A percentile compares a stretch with the other conserved stretches of the same genome.
phyloP scores from a whole-genome alignment of 1,140 invertebrate species.

The Drosophila bifasciata region DNA sequence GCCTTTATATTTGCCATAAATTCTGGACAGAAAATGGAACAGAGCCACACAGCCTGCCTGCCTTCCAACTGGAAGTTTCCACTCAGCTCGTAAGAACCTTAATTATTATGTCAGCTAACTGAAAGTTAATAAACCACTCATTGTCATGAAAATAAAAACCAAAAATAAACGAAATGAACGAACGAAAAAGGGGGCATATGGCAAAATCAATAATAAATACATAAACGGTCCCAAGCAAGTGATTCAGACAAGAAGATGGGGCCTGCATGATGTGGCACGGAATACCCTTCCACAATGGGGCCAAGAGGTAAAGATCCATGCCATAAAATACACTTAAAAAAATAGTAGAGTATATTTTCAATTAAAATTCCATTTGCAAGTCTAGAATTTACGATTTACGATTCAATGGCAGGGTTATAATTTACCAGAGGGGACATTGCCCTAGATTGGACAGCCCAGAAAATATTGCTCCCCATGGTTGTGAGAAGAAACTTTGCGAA shows the following conservation, averaged over 20 bases:
- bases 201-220: conserved; percentile 54
- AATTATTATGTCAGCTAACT: conserved; percentile 55
- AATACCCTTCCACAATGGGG: conserved; percentile 2
- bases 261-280: conserved; percentile 1
- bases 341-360: no score
- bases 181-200: conserved; percentile 39
- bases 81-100: conserved; percentile 34
- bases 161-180: conserved; percentile 40
- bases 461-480: no score
- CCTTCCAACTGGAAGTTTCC: conserved; percentile 15
- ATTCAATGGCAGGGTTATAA: no score
- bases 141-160: conserved; percentile 51
- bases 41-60: not conserved
- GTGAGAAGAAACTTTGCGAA: no score
- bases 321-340: no score
- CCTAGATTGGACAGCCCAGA: no score
- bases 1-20: conserved; percentile 27
- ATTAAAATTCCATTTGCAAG: no score
- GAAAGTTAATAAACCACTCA: conserved; percentile 54
- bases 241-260: conserved; percentile 7
- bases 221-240: conserved; percentile 32
- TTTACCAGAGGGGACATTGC: no score
- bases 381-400: no score
- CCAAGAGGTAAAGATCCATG: no score
- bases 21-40: conserved; percentile 18